phyloP scores from a whole-genome alignment of 2,888 invertebrate genomes.

The Lepidocyrtoides sp. region DNA sequence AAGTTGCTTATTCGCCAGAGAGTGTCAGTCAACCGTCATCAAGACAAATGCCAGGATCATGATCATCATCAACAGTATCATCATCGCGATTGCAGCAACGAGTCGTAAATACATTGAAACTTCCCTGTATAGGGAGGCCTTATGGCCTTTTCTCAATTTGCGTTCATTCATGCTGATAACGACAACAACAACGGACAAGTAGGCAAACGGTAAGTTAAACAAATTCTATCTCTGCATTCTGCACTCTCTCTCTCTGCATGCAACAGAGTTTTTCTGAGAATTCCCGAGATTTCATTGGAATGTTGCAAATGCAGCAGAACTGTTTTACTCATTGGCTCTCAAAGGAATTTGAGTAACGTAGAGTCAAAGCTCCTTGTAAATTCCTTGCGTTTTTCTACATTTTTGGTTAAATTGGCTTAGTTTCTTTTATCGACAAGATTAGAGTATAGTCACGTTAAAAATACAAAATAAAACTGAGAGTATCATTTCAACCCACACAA shows the following conservation, averaged over 20 bases:
- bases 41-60: conserved; percentile 41
- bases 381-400: background rate
- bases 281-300: conserved; percentile 13
- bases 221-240: background rate
- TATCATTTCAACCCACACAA: background rate
- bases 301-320: background rate
- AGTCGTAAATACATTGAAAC: background rate
- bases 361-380: background rate
- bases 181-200: background rate
- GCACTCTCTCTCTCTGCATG: background rate
- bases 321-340: background rate
- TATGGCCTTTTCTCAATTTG: background rate
- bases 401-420: background rate
- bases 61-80: background rate
- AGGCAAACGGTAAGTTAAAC: conserved; percentile 12
- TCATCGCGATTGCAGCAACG: background rate
- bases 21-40: conserved; percentile 20
- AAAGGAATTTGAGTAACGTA: background rate
- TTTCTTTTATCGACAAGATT: conserved; percentile 2
- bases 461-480: background rate
- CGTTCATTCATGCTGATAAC: background rate
- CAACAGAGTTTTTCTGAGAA: background rate
- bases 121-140: background rate
- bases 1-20: background rate
- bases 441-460: background rate